These are phyloP conservation scores for Globia sparganii DNA, from an alignment of 2,888 invertebrate species.

Conservation along the genomic window DNA sequence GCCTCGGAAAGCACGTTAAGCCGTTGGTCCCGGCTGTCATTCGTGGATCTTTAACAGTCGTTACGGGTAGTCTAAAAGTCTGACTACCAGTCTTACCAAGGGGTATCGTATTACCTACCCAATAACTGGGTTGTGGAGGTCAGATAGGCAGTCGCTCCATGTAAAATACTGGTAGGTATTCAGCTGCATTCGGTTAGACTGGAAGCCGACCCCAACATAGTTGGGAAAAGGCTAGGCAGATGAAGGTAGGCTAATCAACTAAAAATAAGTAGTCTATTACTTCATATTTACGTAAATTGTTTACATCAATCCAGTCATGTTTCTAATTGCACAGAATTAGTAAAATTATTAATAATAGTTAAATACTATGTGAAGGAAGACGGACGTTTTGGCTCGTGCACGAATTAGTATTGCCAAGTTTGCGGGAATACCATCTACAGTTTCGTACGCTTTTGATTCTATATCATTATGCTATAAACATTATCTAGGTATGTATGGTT, in stretches of 20 bases:
- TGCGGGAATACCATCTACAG: slow-evolving; percentile 31
- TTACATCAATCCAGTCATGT: slow-evolving; percentile 26
- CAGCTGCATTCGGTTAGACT: too few relatives aligned
- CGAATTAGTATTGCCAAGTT: slow-evolving; percentile 68
- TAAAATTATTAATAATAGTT: slow-evolving; percentile 36
- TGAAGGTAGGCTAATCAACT: not conserved
- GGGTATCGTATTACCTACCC: too few relatives aligned
- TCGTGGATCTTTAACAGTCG: too few relatives aligned
- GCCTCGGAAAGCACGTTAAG: too few relatives aligned
- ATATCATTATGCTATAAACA: not conserved
- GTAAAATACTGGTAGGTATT: too few relatives aligned
- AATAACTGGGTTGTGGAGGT: too few relatives aligned
- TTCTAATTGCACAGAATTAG: slow-evolving; percentile 37
- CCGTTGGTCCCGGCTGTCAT: too few relatives aligned
- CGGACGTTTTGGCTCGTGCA: slow-evolving; percentile 70
- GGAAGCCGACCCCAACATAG: too few relatives aligned
- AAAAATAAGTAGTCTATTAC: not conserved
- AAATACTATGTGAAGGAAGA: slow-evolving; percentile 48
- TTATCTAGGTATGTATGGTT: not conserved
- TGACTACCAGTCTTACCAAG: too few relatives aligned
- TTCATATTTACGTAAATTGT: slow-evolving; percentile 10
- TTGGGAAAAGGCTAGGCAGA: too few relatives aligned
- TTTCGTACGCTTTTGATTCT: slow-evolving; percentile 35
- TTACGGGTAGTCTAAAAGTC: too few relatives aligned
- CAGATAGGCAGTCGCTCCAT: too few relatives aligned